Evolutionary conservation across 2,113 vertebrate species (phyloP).

Genomic region (Antennarius striatus): DNA sequence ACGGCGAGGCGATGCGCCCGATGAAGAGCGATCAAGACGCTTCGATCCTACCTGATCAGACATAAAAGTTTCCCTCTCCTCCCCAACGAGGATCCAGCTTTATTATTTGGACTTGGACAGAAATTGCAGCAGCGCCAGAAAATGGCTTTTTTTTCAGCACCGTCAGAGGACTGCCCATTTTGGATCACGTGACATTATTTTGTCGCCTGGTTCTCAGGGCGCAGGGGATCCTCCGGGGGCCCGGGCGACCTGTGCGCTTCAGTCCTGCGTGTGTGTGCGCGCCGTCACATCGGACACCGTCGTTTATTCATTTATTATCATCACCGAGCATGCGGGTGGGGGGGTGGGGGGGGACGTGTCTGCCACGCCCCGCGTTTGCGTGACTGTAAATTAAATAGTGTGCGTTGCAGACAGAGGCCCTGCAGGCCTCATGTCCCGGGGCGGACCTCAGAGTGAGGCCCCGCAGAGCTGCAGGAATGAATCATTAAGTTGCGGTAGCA

Average conservation of each 20-base stretch:
- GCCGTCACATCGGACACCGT: background rate
- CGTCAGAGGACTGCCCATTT: slow-evolving; percentile 81
- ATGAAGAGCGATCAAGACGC: slow-evolving; percentile 37
- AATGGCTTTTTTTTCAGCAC: slow-evolving; percentile 80
- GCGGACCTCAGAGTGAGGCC: too few species aligned
- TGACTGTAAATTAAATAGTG: background rate
- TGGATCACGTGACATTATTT: slow-evolving; percentile 81
- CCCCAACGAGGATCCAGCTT: slow-evolving; percentile 51
- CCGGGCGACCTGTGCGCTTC: background rate
- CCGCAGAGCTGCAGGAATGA: too few species aligned
- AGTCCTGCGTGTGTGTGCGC: background rate
- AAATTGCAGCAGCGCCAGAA: slow-evolving; percentile 81
- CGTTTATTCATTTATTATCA: background rate
- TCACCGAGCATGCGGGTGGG: background rate
- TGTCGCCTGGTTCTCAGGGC: slow-evolving; percentile 72
- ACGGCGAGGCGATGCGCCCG: slow-evolving; percentile 25
- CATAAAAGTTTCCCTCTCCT: slow-evolving; percentile 60
- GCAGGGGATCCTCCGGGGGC: slow-evolving; percentile 55
- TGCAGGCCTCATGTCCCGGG: slow-evolving; percentile 46
- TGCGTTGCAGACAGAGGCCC: slow-evolving; percentile 22
- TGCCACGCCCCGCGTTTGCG: background rate
- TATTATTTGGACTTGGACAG: slow-evolving; percentile 65
- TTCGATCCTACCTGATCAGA: slow-evolving; percentile 70
- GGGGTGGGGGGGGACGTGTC: background rate
- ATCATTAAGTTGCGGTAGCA: too few species aligned